Base-by-base conservation (phyloP, 2,888 invertebrate genomes). In the Cotesia congregata region DNA sequence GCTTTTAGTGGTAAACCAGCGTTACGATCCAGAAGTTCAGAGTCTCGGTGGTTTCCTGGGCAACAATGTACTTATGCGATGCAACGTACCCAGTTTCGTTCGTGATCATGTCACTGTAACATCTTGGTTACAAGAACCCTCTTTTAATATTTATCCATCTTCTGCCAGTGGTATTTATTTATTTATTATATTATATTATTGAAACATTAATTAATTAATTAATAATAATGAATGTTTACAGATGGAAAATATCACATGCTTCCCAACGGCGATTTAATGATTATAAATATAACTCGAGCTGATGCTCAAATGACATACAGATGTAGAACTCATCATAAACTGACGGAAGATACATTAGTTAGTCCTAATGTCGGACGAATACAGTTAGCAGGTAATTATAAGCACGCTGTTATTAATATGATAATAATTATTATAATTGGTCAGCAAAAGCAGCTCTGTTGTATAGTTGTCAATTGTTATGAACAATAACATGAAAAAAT, bases 291-390 rank as follows among this genome's bases (percentile, higher is more conserved):
- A 80, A 90, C 91, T 79, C 90, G 91, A 80, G 88, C 87, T 79
- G 93, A 93, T 88, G 91, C 91, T 17, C 90, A 91, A 82, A 90
- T 91, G 84, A 90, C 91, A 80, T 93, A 92, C 87, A 90, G 91
- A 62, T 93, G 93, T 86, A 90, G 92, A 78, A 92, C 93, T 65
- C 91, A 91, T 86, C 93, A 93, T 86, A 91, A 91, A 81, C 86
- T 93, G 82, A 93, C 93, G 12, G 92, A 92, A 82, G 92, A 92
- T 82, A 91, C 91, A 50, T 91, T 92, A 79, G 90, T 91, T 80
- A 93, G 93, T 87, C 90, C 90, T 77, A 92, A 91, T 84, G 91
- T 91, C 39, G 92, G 92, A 9, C 90, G 91, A 85, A 90, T 92
- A 81, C 91, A 92, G 86, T 86, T 92, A 84, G 91, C 91, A 83